phyloP scores from a whole-genome alignment of 2,113 vertebrate genomes.

The Antigone vipio region DNA sequence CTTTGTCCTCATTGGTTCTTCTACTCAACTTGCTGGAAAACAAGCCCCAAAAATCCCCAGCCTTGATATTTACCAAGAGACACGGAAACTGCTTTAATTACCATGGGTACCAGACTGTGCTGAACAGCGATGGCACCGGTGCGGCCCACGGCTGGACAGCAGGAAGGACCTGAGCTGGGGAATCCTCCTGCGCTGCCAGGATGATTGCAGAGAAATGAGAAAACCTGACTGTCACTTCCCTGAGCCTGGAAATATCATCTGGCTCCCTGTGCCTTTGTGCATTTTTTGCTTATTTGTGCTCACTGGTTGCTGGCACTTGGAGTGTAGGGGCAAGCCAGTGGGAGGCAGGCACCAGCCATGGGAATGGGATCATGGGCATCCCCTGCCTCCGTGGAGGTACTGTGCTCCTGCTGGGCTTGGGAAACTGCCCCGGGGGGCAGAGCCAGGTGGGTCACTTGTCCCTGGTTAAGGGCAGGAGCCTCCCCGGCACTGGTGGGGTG shows the following conservation, averaged over 20 bases:
- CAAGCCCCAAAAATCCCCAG: conserved; percentile 53
- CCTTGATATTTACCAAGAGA: conserved; percentile 50
- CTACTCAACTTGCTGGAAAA: conserved; percentile 52
- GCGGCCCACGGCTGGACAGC: fast-evolving
- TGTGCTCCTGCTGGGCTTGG: not conserved
- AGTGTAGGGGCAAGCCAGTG: fast-evolving
- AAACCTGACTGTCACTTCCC: not conserved
- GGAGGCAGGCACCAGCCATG: not conserved
- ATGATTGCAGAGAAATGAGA: not conserved
- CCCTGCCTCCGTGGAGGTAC: not conserved
- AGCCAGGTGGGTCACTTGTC: not conserved
- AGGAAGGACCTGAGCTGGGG: not conserved
- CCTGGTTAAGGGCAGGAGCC: not conserved
- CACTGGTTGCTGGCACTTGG: not conserved
- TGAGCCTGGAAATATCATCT: not conserved
- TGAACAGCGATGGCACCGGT: not conserved
- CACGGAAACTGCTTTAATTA: not conserved
- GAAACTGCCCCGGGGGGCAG: not conserved
- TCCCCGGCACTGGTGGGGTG: not conserved
- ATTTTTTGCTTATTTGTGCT: not conserved
- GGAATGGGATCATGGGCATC: not conserved
- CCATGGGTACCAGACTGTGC: not conserved
- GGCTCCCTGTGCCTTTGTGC: not conserved
- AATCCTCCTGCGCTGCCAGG: not conserved
- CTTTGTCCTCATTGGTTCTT: conserved; percentile 55